These are phyloP conservation scores for Panorpa germanica DNA, from an alignment of 2,888 invertebrate species.

Conservation along the genomic window DNA sequence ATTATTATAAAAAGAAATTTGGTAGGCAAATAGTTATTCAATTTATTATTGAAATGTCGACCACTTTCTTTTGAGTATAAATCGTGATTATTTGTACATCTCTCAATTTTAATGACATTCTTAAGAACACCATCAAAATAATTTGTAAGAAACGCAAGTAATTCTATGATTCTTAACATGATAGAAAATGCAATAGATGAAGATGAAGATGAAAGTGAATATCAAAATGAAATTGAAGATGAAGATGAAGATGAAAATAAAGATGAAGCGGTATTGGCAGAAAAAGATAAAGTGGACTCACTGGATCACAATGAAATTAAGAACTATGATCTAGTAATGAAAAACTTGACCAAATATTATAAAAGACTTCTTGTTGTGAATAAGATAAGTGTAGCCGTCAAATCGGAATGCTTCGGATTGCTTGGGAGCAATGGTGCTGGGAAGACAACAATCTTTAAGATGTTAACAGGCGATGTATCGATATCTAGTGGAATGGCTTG, in stretches of 20 bases:
- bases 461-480: slow-evolving; percentile 68
- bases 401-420: slow-evolving; percentile 63
- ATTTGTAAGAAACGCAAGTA: slow-evolving; percentile 3
- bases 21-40: too few relatives aligned
- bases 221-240: too few relatives aligned
- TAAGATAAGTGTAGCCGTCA: slow-evolving; percentile 42
- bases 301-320: slow-evolving; percentile 21
- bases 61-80: too few relatives aligned
- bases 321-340: slow-evolving; percentile 34
- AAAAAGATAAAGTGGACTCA: slow-evolving; percentile 27
- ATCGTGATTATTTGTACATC: too few relatives aligned
- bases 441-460: slow-evolving; percentile 77
- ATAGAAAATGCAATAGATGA: too few relatives aligned
- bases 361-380: slow-evolving; percentile 59
- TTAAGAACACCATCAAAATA: too few relatives aligned
- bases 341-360: slow-evolving; percentile 56
- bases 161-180: too few relatives aligned
- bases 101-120: too few relatives aligned
- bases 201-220: slow-evolving; percentile 17
- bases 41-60: too few relatives aligned
- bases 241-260: slow-evolving; percentile 20
- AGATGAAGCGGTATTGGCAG: slow-evolving; percentile 36
- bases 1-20: too few relatives aligned
- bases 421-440: slow-evolving; percentile 77
- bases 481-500: slow-evolving; percentile 52